These are phyloP conservation scores for Lepidostoma basale DNA, from an alignment of 1,140 invertebrate genomes.

Conservation along the genomic window DNA sequence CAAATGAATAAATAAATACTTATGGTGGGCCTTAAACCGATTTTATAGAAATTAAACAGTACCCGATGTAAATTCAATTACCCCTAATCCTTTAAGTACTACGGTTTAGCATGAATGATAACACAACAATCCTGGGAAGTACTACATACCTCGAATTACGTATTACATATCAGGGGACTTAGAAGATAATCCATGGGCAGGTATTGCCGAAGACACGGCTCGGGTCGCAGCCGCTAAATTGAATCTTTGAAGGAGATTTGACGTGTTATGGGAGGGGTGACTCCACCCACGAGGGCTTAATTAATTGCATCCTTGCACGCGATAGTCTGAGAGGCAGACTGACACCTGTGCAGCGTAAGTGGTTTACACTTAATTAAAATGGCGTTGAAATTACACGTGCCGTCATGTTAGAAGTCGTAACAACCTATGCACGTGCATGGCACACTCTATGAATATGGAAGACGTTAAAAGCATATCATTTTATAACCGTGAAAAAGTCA, in stretches of 20 bases:
- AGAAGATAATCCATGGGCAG: not conserved
- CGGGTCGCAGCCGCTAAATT: constrained; percentile 7
- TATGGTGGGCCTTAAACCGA: no score
- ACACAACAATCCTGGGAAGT: not conserved
- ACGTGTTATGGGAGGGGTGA: constrained; percentile 11
- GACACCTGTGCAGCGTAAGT: no score
- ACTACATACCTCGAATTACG: not conserved
- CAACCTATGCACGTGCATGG: no score
- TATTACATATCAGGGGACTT: not conserved
- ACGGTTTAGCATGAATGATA: not conserved
- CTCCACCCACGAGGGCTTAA: constrained; percentile 3
- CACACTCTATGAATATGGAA: no score
- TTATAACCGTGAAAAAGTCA: no score
- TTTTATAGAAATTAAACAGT: no score
- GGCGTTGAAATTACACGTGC: no score
- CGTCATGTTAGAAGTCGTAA: no score
- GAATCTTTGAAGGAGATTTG: constrained; percentile 28
- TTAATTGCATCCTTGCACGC: constrained; percentile 26
- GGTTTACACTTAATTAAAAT: no score
- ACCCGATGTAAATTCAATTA: constrained; percentile 5
- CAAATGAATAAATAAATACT: no score
- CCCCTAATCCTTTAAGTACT: constrained; percentile 14
- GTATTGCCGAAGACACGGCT: not conserved
- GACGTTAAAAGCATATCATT: no score
- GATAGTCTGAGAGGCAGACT: no score